Base-by-base conservation (phyloP, 1,140 invertebrate genomes). In the Pseudomyrmex concolor region DNA sequence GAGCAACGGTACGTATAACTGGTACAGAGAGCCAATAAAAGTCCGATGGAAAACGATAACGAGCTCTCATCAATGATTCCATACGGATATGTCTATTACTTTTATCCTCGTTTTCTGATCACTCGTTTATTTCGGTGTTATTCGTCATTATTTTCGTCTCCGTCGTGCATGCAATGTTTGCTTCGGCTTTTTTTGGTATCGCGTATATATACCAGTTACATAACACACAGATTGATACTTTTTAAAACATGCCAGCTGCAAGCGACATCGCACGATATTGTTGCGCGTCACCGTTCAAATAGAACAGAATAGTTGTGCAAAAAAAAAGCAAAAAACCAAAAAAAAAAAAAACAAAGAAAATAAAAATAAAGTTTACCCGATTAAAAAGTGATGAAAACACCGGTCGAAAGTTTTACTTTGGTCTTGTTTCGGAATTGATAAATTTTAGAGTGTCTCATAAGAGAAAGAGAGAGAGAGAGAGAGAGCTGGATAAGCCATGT, bases 41-140 rank as follows among this genome's bases (percentile, higher is more conserved):
- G 34, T 43, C 19, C 59, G 51, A 84, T 67, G 54, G 73, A 50
- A 34, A 60, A 84, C 72, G 71, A 77, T 84, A 71, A 80, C 83
- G 83, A 80, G 54, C 73, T 59, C 51, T 84, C 68, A 17, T 67
- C 60, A 80, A 84, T 86, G 83, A 86, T 71, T 12, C 34, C n/a
- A 22, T 19, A 13, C 19, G 34, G 59, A 67, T 84, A 34, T 71
- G 59, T 67, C 70, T 63, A 50, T 74, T 73, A 55, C 19, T 25
- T 63, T 57, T 50, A 63, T 71, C 45, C 45, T 51, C 22, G n/a
- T 84, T 19, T 70, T 34, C 66, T 71, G 76, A 78, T 48, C 55
- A 22, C 13, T 57, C 22, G 64, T 80, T 80, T 71, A 25, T 60
- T 80, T 77, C 43, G n/a, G 19, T 59, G 8, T 71, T 80, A 80